phyloP scores from a whole-genome alignment of 2,888 invertebrate species.

The Geophilus truncorum region DNA sequence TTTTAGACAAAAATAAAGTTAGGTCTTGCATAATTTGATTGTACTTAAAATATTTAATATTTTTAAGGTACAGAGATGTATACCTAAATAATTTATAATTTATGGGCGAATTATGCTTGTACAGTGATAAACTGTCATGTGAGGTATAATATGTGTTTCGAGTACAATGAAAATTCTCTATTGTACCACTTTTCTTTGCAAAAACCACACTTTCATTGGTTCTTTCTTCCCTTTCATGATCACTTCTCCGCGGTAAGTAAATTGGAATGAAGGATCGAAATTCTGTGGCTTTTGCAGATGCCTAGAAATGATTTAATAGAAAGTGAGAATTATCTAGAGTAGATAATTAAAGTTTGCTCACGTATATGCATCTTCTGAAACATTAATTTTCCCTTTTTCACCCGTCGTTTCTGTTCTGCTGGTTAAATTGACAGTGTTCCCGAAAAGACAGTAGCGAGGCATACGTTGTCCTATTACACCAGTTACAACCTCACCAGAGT shows the following conservation, averaged over 20 bases:
- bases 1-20: constrained; percentile 18
- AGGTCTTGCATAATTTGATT: not conserved
- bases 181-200: constrained; percentile 47
- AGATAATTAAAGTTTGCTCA: constrained; percentile 50
- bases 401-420: constrained; percentile 92
- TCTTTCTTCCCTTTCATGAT: constrained; percentile 90
- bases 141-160: not conserved
- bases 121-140: too few species aligned
- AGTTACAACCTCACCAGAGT: constrained; percentile 89
- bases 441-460: constrained; percentile 88
- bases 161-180: not conserved
- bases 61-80: not conserved
- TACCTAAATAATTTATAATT: too few species aligned
- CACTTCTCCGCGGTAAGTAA: constrained; percentile 81
- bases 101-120: not conserved
- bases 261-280: constrained; percentile 73
- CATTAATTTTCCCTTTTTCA: constrained; percentile 78
- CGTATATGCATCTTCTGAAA: constrained; percentile 87
- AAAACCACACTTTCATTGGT: constrained; percentile 89
- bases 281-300: constrained; percentile 74
- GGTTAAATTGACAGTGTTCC: constrained; percentile 89
- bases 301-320: constrained; percentile 51
- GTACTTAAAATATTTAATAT: not conserved
- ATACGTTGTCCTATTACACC: constrained; percentile 91
- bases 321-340: not conserved